Conservation (phyloP, 2,888 invertebrate species). For the Criorhina ranunculi region DNA sequence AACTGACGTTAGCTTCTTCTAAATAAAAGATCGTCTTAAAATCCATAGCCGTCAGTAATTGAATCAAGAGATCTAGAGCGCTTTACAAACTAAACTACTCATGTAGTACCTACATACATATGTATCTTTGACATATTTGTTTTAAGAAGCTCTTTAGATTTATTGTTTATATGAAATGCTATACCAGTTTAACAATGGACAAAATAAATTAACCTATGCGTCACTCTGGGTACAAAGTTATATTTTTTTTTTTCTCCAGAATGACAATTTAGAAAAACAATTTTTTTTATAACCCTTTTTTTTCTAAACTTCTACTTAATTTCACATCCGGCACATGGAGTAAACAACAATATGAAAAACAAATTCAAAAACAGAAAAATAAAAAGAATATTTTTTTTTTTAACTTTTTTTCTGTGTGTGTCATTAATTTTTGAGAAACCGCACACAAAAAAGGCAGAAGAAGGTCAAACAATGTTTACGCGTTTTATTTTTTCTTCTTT, state of each 20-base stretch:
- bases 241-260: background rate
- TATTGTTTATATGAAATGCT: too few relatives aligned
- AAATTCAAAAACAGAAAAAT: slow-evolving; percentile 3
- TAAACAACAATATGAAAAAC: slow-evolving; percentile 42
- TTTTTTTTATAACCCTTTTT: slow-evolving; percentile 21
- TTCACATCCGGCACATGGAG: slow-evolving; percentile 56
- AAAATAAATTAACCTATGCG: background rate
- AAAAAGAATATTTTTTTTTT: slow-evolving; percentile 28
- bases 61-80: too few relatives aligned
- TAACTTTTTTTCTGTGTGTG: slow-evolving; percentile 33
- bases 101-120: too few relatives aligned
- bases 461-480: slow-evolving; percentile 38
- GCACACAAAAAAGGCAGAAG: slow-evolving; percentile 49
- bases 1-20: too few relatives aligned
- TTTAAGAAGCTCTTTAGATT: too few relatives aligned
- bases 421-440: slow-evolving; percentile 56
- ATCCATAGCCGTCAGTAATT: too few relatives aligned
- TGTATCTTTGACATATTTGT: too few relatives aligned
- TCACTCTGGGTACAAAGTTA: slow-evolving; percentile 11
- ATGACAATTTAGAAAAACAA: slow-evolving; percentile 24
- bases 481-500: slow-evolving; percentile 23
- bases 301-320: slow-evolving; percentile 48
- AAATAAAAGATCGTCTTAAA: too few relatives aligned
- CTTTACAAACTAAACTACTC: too few relatives aligned
- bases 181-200: background rate